Base-by-base conservation (phyloP, 2,797 vertebrate genomes). In the Acropternis orthonyx region DNA sequence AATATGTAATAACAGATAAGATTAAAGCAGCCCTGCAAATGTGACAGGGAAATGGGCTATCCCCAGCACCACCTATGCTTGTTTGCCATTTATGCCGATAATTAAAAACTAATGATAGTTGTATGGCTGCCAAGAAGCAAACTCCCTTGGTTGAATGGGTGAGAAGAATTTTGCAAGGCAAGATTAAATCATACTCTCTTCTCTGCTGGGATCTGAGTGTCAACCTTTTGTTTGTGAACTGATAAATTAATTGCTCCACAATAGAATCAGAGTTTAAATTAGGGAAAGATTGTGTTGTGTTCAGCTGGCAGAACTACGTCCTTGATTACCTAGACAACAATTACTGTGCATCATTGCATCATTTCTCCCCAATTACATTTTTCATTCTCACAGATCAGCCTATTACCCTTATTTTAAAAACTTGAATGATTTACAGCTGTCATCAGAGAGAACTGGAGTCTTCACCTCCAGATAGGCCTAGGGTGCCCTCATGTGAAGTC, bases 161-260 rank as follows among this genome's bases (percentile, higher is more conserved):
- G 62, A 90, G 76, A 92, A 37, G 34, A 81, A 92, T 92, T 94
- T 92, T 93, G 21, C 73, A 84, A 89, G 51, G 75, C 56, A 75
- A 89, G 72, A 94, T 81, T 93, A 92, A 89, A 95, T 54, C 22
- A 30, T 69, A 46, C 17, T 93, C 8, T 39, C 26, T 46, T 88
- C 85, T 75, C 82, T 90, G 19, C 58, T 21, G 39, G 54, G 89
- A 94, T 83, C 54, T 15, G 15, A 85, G 61, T 78, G 79, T 61
- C 89, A 92, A 67, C 54, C 32, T 89, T 85, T 94, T 71, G 32
- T 91, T 89, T 92, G 73, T 84, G 76, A 95, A 89, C 66, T 85
- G 88, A 91, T 37, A 85, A 93, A 92, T 90, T 91, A 96, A 96
- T 96, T 89, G 66, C 34, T 73, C 48, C 67, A 75, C 82, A 86